Percentiles rank a stretch among this genome's conserved stretches.
These are phyloP conservation scores for Pandemis heparana DNA, from an alignment of 2,888 invertebrate species.

Conservation along the genomic window DNA sequence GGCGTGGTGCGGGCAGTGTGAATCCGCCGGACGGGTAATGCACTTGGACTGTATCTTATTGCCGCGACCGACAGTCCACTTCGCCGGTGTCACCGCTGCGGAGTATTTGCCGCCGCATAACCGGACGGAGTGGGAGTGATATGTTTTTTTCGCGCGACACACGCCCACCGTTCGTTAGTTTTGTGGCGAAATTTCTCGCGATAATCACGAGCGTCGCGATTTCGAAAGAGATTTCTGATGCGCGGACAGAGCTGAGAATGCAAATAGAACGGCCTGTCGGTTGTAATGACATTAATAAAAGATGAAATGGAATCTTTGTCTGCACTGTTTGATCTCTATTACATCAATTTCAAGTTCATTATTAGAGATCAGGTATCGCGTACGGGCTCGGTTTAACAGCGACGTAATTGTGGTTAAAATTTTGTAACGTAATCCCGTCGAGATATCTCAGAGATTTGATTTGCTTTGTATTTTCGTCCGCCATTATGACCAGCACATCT, in stretches of 20 bases:
- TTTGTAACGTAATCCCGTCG: conserved; percentile 78
- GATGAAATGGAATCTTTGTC: conserved; percentile 49
- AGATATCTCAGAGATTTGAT: conserved; percentile 80
- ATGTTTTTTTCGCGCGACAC: conserved; percentile 79
- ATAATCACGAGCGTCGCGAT: conserved; percentile 65
- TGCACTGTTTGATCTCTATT: conserved; percentile 45
- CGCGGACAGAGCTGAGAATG: conserved; percentile 19
- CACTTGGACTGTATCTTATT: conserved; percentile 60
- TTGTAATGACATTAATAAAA: conserved; percentile 48
- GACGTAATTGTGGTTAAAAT: conserved; percentile 79
- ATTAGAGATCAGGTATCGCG: conserved; percentile 64
- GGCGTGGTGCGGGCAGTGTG: conserved; percentile 80
- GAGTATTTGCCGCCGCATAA: conserved; percentile 64
- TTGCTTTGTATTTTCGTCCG: conserved; percentile 76
- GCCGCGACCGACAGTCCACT: conserved; percentile 57
- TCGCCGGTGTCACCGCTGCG: conserved; percentile 47
- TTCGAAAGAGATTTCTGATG: conserved; percentile 55
- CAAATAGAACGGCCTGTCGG: conserved; percentile 12
- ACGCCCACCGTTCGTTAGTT: conserved; percentile 73
- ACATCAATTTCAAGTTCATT: conserved; percentile 74
- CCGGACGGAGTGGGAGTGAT: conserved; percentile 82
- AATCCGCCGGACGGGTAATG: conserved; percentile 57
- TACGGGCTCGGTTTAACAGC: conserved; percentile 64
- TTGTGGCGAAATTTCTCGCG: conserved; percentile 64
- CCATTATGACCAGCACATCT: conserved; percentile 79